Evolutionary conservation across 2,113 vertebrate species (phyloP), one percentile per base, ranked within the genome.

Genomic region (Elanoides forficatus): DNA sequence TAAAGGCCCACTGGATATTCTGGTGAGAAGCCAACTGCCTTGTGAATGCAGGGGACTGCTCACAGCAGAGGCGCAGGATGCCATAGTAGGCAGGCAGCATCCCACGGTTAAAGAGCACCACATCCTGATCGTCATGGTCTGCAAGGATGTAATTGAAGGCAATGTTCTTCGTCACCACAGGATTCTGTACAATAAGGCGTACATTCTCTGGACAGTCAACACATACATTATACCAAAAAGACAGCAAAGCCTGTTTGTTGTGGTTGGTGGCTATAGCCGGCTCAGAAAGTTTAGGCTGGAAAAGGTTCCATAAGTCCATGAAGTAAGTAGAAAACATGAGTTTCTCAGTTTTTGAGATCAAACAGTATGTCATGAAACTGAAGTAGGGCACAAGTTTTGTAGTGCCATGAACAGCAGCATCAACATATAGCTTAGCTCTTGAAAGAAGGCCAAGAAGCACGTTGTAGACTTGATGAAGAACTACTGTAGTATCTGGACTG

Each of bases 1-100:
- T 99, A 97, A 99, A 99, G 97, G 99, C 99, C 99, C 99, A 99
- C 95, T 99, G 99, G 98, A 99, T 99, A 98, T 99, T 99, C 98
- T 99, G 99, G 97, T 99, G 99, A 48, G 99, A 99, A 81, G 99
- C 99, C 91, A 99, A 97, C 97, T 99, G 99, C 84, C 99, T 98
- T 19, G 99, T 99, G 98, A 99, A 99, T 26, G 98, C 97, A 38
- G 99, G 98, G 32, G 99, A 99, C 96, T 99, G 99, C 97, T 99
- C 99, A 68, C 99, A 99, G 98, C 99, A 99, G 97, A 99, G 99
- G 89, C 99, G 99, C 98, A 99, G 98, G 98, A 99, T 99, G 97
- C 99, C 99, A 3, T 99, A 99, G 97, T 99, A 99, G 81, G 99
- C 99, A 42, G 99, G 99, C 88, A 99, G 99, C 99, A 99, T 99